These are phyloP conservation scores for Barbus barbus DNA, from an alignment of 2,113 vertebrate species.

Conservation along the genomic window DNA sequence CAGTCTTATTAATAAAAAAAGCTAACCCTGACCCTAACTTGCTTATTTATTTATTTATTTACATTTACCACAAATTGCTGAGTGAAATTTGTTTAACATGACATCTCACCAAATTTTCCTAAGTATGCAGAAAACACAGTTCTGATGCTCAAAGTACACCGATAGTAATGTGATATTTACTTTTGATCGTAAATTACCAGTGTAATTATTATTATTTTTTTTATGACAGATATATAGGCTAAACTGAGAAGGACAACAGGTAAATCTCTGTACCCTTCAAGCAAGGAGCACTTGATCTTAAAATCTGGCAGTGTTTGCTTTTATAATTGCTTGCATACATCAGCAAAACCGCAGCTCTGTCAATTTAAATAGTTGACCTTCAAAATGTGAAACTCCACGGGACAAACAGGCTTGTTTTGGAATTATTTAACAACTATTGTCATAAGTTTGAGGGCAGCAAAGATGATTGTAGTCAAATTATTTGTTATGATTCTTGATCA, in stretches of 20 bases:
- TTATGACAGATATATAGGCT: background rate
- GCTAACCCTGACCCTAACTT: too few relatives aligned
- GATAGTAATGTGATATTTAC: background rate
- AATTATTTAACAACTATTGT: slow-evolving; percentile 19
- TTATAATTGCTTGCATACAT: slow-evolving; percentile 33
- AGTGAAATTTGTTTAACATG: too few relatives aligned
- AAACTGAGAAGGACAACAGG: background rate
- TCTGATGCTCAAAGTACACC: background rate
- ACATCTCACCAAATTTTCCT: too few relatives aligned
- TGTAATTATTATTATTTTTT: background rate
- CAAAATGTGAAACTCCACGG: slow-evolving; percentile 26
- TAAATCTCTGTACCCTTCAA: slow-evolving; percentile 27
- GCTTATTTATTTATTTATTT: too few relatives aligned
- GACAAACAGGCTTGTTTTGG: slow-evolving; percentile 12
- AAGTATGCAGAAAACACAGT: background rate
- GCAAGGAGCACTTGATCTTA: slow-evolving; percentile 22
- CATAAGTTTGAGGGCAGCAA: slow-evolving; percentile 5
- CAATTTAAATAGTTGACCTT: slow-evolving; percentile 26
- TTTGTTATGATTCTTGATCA: background rate
- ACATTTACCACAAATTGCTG: too few relatives aligned
- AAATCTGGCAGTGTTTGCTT: slow-evolving; percentile 28
- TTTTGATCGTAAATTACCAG: background rate
- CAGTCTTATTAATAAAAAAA: background rate
- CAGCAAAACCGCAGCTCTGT: slow-evolving; percentile 25
- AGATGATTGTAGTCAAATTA: slow-evolving; percentile 27